Percentiles rank a stretch among this genome's conserved stretches.
Conservation (phyloP, 1,140 invertebrate genomes). For the Drosophila seguyi region DNA sequence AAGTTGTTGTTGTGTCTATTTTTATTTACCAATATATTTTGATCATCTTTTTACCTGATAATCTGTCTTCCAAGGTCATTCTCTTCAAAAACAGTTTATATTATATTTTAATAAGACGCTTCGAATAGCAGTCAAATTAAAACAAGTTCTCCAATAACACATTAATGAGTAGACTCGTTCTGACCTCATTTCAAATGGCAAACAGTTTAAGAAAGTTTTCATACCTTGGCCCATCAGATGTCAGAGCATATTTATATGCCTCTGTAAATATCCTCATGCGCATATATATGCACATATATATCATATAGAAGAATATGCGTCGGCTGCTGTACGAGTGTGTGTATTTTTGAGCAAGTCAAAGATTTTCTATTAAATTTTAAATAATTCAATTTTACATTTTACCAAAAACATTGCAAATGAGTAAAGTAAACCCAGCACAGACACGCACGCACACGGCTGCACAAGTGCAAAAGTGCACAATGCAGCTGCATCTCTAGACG, state of each 20-base stretch:
- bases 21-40: not conserved
- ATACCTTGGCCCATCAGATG: slow-evolving; percentile 13
- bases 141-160: not conserved
- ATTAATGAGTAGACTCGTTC: not conserved
- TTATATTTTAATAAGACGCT: not conserved
- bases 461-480: slow-evolving; percentile 16
- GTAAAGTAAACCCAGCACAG: slow-evolving; percentile 72
- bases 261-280: slow-evolving; percentile 36
- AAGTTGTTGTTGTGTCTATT: not conserved
- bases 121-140: not conserved
- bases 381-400: slow-evolving; percentile 84
- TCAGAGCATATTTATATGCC: slow-evolving; percentile 26
- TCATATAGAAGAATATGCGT: slow-evolving; percentile 9
- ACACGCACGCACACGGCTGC: slow-evolving; percentile 18
- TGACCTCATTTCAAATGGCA: slow-evolving; percentile 3
- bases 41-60: not conserved
- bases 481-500: slow-evolving; percentile 56
- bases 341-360: slow-evolving; percentile 76
- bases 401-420: slow-evolving; percentile 81
- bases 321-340: slow-evolving; percentile 31
- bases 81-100: not conserved
- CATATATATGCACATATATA: not conserved
- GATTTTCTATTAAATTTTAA: slow-evolving; percentile 84
- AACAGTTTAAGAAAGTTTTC: slow-evolving; percentile 15
- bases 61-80: not conserved